Evolutionary conservation across 2,797 vertebrate species (phyloP).

Genomic region (Protosalanx chinensis): DNA sequence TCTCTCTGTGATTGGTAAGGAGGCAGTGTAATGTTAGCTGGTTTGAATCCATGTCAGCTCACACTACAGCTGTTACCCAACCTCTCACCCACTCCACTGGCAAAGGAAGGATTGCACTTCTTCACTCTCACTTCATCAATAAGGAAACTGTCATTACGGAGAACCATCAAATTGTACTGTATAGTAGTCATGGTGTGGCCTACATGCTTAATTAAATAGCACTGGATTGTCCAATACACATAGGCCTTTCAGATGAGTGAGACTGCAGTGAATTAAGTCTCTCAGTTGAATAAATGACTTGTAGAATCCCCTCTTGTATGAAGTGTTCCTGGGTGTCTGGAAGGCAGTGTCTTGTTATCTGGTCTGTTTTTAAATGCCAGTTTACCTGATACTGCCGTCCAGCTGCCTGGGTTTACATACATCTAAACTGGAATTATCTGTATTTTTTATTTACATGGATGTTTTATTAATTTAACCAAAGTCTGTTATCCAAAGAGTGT

Average conservation of each 20-base stretch:
- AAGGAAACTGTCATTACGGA: not conserved
- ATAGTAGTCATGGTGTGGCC: no score
- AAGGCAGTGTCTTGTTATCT: conserved; percentile 94
- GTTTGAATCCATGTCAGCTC: conserved; percentile 64
- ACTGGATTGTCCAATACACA: no score
- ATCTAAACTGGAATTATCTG: not conserved
- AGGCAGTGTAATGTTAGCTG: conserved; percentile 94
- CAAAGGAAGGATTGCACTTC: not conserved
- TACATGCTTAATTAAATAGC: no score
- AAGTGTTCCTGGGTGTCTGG: conserved; percentile 64
- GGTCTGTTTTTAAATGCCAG: conserved; percentile 74
- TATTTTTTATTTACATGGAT: not conserved
- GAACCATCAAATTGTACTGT: no score
- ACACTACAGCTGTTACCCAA: conserved; percentile 47
- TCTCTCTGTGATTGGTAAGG: conserved; percentile 57
- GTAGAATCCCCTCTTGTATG: not conserved
- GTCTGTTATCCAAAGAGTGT: not conserved
- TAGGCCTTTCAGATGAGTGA: no score
- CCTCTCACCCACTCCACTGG: conserved; percentile 28
- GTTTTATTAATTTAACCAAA: no score
- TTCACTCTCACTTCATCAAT: not conserved
- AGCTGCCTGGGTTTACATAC: conserved; percentile 54
- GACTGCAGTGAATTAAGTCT: not conserved
- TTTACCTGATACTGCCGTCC: conserved; percentile 82
- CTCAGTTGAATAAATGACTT: not conserved